These are phyloP conservation scores for Avahi laniger DNA, from an alignment of 2,797 vertebrate genomes.

Conservation along the genomic window DNA sequence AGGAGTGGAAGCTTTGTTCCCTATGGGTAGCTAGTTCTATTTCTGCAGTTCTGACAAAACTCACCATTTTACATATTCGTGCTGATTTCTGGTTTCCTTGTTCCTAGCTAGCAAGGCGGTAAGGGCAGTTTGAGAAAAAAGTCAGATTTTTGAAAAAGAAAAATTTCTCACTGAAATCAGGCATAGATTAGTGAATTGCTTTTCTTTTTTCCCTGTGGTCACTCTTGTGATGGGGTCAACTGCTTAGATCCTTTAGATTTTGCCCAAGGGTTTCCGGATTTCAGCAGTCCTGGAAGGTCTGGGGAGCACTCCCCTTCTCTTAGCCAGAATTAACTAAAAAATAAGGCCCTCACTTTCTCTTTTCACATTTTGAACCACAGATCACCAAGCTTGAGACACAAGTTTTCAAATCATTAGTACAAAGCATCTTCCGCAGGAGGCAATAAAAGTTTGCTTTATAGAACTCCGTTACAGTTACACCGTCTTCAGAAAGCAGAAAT, in stretches of 20 bases:
- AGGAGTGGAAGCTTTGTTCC: constrained; percentile 62
- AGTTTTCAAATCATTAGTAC: constrained; percentile 56
- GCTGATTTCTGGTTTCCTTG: constrained; percentile 54
- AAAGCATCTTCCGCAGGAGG: constrained; percentile 58
- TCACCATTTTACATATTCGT: constrained; percentile 26
- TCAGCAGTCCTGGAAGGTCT: neutral
- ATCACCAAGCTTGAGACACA: constrained; percentile 49
- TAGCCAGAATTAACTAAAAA: constrained; percentile 60
- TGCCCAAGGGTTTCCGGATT: constrained; percentile 18
- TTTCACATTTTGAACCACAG: constrained; percentile 52
- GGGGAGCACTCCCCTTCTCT: neutral
- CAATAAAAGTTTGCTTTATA: constrained; percentile 65
- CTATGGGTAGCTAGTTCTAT: constrained; percentile 57
- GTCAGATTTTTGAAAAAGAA: constrained; percentile 44
- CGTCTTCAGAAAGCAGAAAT: constrained; percentile 63
- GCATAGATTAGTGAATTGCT: neutral
- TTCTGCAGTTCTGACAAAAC: constrained; percentile 55
- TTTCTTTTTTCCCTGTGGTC: neutral
- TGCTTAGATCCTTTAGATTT: neutral
- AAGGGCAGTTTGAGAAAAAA: constrained; percentile 24
- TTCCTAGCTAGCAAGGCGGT: constrained; percentile 53
- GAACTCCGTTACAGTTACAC: neutral
- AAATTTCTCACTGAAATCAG: neutral
- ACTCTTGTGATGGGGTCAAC: neutral
- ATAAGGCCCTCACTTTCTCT: constrained; percentile 38